Conservation (phyloP, 2,888 invertebrate genomes). For the Myopa tessellatipennis region DNA sequence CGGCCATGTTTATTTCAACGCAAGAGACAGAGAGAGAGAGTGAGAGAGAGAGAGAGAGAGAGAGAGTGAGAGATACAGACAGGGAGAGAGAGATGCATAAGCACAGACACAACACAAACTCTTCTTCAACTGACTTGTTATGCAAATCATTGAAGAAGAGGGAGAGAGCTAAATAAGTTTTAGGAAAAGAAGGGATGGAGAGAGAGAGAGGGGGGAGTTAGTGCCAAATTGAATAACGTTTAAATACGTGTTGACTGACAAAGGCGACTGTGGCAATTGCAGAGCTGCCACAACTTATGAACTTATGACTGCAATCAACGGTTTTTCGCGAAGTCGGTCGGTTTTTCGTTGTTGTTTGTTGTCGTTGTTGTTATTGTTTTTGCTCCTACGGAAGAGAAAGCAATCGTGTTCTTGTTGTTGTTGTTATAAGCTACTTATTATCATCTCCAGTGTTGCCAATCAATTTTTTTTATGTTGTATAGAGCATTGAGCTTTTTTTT, state of each 20-base stretch:
- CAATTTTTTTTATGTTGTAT: not conserved
- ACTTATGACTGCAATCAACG: not conserved
- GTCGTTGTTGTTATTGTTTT: not conserved
- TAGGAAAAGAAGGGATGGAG: not conserved
- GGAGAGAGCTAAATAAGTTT: not conserved
- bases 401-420: not conserved
- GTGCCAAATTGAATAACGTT: not conserved
- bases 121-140: not conserved
- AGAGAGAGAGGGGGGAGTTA: not conserved
- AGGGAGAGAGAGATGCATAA: not conserved
- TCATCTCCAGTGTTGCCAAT: constrained; percentile 5
- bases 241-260: constrained; percentile 8
- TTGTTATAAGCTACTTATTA: not conserved
- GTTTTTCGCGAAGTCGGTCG: not conserved
- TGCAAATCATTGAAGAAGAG: not conserved
- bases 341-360: not conserved
- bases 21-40: not conserved
- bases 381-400: not conserved
- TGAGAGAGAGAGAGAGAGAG: not conserved
- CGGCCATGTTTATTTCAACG: constrained; percentile 1
- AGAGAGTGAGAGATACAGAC: not conserved
- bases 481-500: not conserved
- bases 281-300: not conserved
- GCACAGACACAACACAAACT: not conserved
- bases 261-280: not conserved